Percentiles rank a stretch among this genome's conserved stretches.
Conservation (phyloP, 1,140 invertebrate genomes). For the Calosoma granatense region DNA sequence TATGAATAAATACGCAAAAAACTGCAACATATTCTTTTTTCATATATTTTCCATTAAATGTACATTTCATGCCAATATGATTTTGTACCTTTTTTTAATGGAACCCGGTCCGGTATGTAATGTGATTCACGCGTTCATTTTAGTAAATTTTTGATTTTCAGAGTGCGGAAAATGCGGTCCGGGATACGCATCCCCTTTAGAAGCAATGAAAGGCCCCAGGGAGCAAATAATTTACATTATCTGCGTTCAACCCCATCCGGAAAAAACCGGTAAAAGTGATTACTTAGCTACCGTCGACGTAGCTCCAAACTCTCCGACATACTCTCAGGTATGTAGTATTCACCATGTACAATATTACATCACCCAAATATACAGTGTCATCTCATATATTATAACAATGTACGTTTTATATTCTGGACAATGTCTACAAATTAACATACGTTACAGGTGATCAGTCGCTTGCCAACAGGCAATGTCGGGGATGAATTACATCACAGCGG, state of each 20-base stretch:
- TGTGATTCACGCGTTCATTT: no score
- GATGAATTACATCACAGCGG: conserved; percentile 94
- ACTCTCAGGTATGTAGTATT: conserved; percentile 61
- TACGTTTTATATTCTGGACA: background rate
- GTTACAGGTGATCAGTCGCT: conserved; percentile 74
- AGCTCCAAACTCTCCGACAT: conserved; percentile 77
- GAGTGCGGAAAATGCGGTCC: conserved; percentile 39
- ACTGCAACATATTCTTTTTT: no score
- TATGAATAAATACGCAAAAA: no score
- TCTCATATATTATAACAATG: background rate
- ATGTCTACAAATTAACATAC: background rate
- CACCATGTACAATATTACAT: conserved; percentile 8
- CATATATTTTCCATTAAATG: no score
- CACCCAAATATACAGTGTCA: no score
- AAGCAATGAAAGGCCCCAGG: conserved; percentile 69
- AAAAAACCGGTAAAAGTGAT: conserved; percentile 55
- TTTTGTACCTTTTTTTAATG: no score
- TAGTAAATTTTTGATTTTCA: background rate
- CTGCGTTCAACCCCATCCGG: conserved; percentile 65
- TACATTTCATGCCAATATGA: no score
- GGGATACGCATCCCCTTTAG: conserved; percentile 66
- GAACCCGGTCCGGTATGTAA: no score
- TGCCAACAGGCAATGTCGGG: conserved; percentile 62
- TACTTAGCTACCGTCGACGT: conserved; percentile 87
- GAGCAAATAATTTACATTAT: conserved; percentile 82